A percentile compares a stretch with the other conserved stretches of the same genome.
phyloP scores from a whole-genome alignment of 2,113 vertebrate species.

The Petaurus breviceps region DNA sequence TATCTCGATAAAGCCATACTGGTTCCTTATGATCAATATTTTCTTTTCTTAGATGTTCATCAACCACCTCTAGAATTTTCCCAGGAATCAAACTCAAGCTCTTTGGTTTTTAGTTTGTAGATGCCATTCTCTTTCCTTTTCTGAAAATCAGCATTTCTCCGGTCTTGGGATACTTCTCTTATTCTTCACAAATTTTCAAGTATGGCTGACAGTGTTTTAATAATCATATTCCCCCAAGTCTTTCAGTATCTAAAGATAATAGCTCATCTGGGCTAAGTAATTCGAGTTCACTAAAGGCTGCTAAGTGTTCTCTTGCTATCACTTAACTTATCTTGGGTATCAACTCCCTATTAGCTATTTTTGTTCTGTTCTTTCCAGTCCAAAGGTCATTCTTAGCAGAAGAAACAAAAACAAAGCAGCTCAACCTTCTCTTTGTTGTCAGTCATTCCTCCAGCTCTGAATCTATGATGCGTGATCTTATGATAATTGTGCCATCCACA shows the following conservation, averaged over 20 bases:
- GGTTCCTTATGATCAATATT: not conserved
- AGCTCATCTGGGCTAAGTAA: not conserved
- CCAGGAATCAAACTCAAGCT: not conserved
- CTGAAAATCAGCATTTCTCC: not conserved
- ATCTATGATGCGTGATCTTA: not conserved
- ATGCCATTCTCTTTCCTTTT: not conserved
- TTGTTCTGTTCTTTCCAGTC: not conserved
- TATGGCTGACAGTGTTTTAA: not conserved
- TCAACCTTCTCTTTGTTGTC: not conserved
- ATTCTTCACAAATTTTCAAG: not conserved
- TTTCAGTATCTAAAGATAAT: not conserved
- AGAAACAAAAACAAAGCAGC: not conserved
- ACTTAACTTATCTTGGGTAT: not conserved
- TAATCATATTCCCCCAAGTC: not conserved
- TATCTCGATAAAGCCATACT: not conserved
- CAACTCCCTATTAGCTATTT: not conserved
- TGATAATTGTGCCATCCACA: not conserved
- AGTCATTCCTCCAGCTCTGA: not conserved
- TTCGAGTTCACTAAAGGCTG: not conserved
- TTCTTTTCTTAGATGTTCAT: not conserved
- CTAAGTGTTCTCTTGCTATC: not conserved
- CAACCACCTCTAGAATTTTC: not conserved
- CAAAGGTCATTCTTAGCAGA: not conserved
- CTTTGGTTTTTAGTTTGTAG: not conserved
- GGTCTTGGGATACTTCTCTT: not conserved